Percentiles rank a stretch among this genome's conserved stretches.
phyloP scores from a whole-genome alignment of 2,888 invertebrate species.

The Agrochola lychnidis region DNA sequence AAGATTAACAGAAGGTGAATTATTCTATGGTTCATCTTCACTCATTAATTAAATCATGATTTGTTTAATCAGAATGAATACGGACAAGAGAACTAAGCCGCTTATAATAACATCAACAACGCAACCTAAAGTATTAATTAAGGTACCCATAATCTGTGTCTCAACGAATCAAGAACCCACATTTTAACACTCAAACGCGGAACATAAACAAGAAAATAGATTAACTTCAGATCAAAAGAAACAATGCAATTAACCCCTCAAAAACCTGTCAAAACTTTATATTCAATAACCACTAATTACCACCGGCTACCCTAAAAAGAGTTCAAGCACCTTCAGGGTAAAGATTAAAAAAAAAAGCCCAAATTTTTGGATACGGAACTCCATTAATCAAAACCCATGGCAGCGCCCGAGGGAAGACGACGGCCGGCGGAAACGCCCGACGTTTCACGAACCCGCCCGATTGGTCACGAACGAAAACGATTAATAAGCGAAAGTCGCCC shows the following conservation, averaged over 20 bases:
- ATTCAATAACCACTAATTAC: conserved; percentile 80
- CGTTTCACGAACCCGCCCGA: conserved; percentile 67
- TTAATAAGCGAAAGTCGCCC: conserved; percentile 72
- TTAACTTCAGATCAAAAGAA: conserved; percentile 60
- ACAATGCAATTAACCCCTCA: conserved; percentile 70
- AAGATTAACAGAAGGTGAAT: no score
- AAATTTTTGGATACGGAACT: conserved; percentile 77
- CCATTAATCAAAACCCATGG: conserved; percentile 82
- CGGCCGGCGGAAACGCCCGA: conserved; percentile 62
- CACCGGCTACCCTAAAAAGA: conserved; percentile 76
- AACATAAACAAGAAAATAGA: conserved; percentile 61
- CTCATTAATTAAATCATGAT: no score
- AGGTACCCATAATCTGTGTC: not conserved
- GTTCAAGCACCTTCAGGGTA: conserved; percentile 77
- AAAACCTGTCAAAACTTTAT: conserved; percentile 70
- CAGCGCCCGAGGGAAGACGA: conserved; percentile 74
- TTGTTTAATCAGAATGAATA: not conserved
- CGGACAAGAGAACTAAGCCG: not conserved
- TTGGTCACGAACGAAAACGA: conserved; percentile 68
- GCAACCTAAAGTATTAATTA: not conserved
- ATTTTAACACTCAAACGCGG: conserved; percentile 24
- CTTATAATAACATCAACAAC: not conserved
- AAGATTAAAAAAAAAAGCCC: conserved; percentile 70
- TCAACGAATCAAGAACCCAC: not conserved
- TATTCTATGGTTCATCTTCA: no score